phyloP scores from a whole-genome alignment of 2,797 vertebrate genomes.

The Benthosema pterotum region DNA sequence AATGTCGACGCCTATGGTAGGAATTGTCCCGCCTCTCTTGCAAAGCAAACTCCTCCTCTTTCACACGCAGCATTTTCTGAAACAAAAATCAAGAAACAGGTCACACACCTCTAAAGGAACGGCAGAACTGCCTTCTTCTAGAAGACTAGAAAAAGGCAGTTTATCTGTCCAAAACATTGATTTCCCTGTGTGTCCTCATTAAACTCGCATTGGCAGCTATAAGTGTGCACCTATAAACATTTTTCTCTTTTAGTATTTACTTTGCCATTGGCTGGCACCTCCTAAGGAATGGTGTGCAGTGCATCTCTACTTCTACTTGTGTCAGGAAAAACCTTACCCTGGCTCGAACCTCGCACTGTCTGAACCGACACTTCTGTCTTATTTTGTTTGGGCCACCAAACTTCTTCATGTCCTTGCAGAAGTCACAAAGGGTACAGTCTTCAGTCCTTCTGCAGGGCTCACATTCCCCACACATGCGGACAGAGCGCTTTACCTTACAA shows the following conservation, averaged over 20 bases:
- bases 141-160: no score
- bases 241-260: no score
- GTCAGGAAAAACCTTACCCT: slow-evolving; percentile 76
- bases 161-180: no score
- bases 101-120: neutral
- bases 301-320: no score
- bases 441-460: slow-evolving; percentile 91
- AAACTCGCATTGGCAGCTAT: no score
- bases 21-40: slow-evolving; percentile 87
- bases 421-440: slow-evolving; percentile 94
- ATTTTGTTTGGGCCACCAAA: slow-evolving; percentile 98
- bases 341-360: slow-evolving; percentile 93
- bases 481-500: slow-evolving; percentile 90
- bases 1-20: slow-evolving; percentile 83
- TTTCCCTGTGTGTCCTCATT: no score
- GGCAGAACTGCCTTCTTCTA: no score
- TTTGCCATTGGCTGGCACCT: no score
- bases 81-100: slow-evolving; percentile 21
- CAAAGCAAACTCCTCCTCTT: slow-evolving; percentile 84
- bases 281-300: no score
- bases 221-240: no score
- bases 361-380: slow-evolving; percentile 92
- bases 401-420: slow-evolving; percentile 98
- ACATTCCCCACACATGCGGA: slow-evolving; percentile 95
- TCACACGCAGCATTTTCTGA: slow-evolving; percentile 92